A percentile compares a stretch with the other conserved stretches of the same genome.
Conservation (phyloP, 2,797 vertebrate genomes). For the Arremon brunneinucha region DNA sequence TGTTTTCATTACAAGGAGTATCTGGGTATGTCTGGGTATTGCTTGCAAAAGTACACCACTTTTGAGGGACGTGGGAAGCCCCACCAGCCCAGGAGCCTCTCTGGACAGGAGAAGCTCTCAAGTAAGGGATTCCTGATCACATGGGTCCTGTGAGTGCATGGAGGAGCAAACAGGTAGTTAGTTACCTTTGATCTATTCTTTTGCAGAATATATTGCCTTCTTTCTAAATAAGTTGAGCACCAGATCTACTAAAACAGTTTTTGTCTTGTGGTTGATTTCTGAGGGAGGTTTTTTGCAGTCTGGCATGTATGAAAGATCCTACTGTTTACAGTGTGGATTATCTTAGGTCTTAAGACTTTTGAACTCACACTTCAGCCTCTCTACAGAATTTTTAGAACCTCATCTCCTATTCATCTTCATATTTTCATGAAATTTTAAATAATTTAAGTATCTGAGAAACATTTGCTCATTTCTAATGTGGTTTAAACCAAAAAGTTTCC, state of each 20-base stretch:
- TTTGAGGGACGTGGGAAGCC: not conserved
- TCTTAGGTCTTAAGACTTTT: not conserved
- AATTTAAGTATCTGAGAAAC: not conserved
- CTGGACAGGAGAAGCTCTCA: not conserved
- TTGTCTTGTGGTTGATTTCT: not conserved
- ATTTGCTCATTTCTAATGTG: not conserved
- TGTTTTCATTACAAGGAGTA: not conserved
- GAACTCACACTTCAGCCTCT: not conserved
- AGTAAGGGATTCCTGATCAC: not conserved
- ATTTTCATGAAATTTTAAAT: not conserved
- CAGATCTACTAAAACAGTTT: rapidly evolving
- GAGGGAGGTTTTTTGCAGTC: not conserved
- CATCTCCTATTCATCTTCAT: not conserved
- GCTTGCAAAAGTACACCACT: not conserved
- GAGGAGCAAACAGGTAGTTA: not conserved
- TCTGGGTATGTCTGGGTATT: not conserved
- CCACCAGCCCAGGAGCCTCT: not conserved
- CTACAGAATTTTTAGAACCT: not conserved
- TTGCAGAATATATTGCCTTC: not conserved
- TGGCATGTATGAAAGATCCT: not conserved
- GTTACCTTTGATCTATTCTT: not conserved
- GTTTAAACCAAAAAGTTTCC: not conserved
- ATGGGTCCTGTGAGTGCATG: not conserved
- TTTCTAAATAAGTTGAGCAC: not conserved
- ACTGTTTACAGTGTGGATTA: not conserved